These are phyloP conservation scores for Brachymystax lenok DNA, from an alignment of 2,797 vertebrate genomes.

Conservation along the genomic window DNA sequence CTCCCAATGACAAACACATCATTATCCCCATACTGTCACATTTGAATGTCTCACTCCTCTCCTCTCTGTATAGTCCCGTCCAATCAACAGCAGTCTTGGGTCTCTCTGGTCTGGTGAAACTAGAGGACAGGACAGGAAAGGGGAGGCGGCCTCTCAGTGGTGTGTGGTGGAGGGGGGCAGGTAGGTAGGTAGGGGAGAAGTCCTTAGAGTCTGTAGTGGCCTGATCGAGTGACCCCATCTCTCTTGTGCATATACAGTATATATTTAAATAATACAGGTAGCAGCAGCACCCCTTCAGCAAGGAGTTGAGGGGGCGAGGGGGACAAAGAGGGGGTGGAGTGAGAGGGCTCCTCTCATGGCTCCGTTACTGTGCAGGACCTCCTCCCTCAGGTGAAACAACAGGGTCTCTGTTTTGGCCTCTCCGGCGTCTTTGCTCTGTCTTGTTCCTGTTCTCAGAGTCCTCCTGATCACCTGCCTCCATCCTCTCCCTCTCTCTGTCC, in stretches of 20 bases:
- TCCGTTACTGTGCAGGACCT: too few species aligned
- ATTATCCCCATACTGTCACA: constrained; percentile 40
- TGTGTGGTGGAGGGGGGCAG: constrained; percentile 32
- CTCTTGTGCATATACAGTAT: constrained; percentile 78
- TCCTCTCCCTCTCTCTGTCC: constrained; percentile 80
- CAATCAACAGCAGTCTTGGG: constrained; percentile 56
- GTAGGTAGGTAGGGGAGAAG: constrained; percentile 7
- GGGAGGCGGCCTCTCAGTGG: constrained; percentile 52
- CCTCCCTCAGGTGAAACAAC: too few species aligned
- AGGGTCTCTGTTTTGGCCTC: constrained; percentile 72
- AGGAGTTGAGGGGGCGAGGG: constrained; percentile 66
- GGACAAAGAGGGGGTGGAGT: constrained; percentile 37
- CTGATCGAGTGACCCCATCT: constrained; percentile 63
- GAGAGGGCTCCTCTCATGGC: constrained; percentile 50
- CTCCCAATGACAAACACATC: not conserved
- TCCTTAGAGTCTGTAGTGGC: constrained; percentile 57
- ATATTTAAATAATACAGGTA: constrained; percentile 83
- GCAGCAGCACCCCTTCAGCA: constrained; percentile 87
- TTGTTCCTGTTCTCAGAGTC: constrained; percentile 86
- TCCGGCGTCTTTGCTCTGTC: constrained; percentile 87
- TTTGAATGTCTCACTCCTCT: constrained; percentile 39
- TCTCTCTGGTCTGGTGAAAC: constrained; percentile 45
- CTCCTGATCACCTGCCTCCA: constrained; percentile 77
- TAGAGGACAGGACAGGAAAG: not conserved
- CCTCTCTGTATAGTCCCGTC: constrained; percentile 36